Evolutionary conservation across 2,888 invertebrate genomes (phyloP).

Genomic region (Pilophorus perplexus): DNA sequence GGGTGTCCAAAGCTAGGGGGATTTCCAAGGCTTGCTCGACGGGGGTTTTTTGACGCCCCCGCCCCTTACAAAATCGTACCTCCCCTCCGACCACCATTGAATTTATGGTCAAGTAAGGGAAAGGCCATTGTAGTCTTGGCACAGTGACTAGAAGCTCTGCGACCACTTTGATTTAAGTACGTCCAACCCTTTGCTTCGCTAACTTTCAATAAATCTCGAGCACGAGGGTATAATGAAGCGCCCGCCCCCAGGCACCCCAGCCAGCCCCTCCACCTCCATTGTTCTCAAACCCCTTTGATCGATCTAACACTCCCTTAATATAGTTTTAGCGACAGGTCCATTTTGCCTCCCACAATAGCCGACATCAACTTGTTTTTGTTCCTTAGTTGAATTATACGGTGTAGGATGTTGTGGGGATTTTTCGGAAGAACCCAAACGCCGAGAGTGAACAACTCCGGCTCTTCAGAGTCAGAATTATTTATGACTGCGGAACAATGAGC

Average conservation of each 20-base stretch:
- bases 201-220: conserved; percentile 47
- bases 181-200: conserved; percentile 46
- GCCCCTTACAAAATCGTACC: conserved; percentile 12
- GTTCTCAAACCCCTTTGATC: conserved; percentile 45
- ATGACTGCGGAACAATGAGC: conserved; percentile 3
- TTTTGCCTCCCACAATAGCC: conserved; percentile 38
- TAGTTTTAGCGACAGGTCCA: conserved; percentile 43
- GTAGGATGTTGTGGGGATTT: conserved; percentile 6
- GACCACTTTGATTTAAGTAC: conserved; percentile 46
- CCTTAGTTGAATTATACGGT: conserved; percentile 35
- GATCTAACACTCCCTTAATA: conserved; percentile 44
- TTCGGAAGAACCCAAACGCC: conserved; percentile 3
- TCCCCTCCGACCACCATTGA: conserved; percentile 39
- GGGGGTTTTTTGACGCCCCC: conserved; percentile 8
- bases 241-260: conserved; percentile 42
- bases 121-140: conserved; percentile 46
- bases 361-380: conserved; percentile 41
- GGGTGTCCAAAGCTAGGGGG: no score
- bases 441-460: conserved; percentile 17
- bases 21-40: not conserved
- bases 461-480: conserved; percentile 22
- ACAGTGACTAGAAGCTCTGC: conserved; percentile 40
- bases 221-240: conserved; percentile 45
- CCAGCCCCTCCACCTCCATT: conserved; percentile 48
- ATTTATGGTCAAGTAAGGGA: conserved; percentile 47